A percentile compares a stretch with the other conserved stretches of the same genome.
Conservation (phyloP, 2,797 vertebrate genomes). For the Dendrocincla tyrannina region DNA sequence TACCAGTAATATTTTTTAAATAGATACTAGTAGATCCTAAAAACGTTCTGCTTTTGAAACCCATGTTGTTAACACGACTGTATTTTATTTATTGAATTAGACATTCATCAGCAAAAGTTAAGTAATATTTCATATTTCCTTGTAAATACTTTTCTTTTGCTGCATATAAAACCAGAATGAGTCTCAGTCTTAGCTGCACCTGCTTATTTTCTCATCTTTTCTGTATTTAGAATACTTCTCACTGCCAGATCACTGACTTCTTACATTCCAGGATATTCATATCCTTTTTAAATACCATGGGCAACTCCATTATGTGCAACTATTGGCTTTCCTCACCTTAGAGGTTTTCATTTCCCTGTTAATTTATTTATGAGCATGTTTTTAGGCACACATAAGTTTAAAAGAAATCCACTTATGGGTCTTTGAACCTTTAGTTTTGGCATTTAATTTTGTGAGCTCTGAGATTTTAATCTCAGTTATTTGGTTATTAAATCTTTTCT, state of each 20-base stretch:
- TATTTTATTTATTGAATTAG: not conserved
- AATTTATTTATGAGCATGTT: not conserved
- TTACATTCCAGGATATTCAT: rapidly evolving
- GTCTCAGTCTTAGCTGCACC: not conserved
- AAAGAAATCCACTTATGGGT: rapidly evolving
- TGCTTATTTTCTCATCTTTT: not conserved
- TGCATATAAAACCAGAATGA: not conserved
- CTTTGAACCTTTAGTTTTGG: not conserved
- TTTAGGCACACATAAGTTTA: not conserved
- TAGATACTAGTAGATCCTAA: not conserved
- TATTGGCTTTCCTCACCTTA: not conserved
- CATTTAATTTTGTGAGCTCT: not conserved
- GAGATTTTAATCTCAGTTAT: not conserved
- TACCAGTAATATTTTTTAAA: not conserved
- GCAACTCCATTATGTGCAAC: not conserved
- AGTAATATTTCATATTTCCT: not conserved
- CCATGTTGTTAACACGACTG: not conserved
- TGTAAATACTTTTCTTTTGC: not conserved
- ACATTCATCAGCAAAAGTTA: not conserved
- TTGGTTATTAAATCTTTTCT: not conserved
- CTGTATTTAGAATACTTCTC: not conserved
- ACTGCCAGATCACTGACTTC: not conserved
- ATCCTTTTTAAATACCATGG: not conserved
- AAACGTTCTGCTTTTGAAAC: not conserved
- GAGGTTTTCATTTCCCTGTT: not conserved